Conservation (phyloP, 30 jellyfish, hydroid and myxozoan species). For the Sanderia malayensis region DNA sequence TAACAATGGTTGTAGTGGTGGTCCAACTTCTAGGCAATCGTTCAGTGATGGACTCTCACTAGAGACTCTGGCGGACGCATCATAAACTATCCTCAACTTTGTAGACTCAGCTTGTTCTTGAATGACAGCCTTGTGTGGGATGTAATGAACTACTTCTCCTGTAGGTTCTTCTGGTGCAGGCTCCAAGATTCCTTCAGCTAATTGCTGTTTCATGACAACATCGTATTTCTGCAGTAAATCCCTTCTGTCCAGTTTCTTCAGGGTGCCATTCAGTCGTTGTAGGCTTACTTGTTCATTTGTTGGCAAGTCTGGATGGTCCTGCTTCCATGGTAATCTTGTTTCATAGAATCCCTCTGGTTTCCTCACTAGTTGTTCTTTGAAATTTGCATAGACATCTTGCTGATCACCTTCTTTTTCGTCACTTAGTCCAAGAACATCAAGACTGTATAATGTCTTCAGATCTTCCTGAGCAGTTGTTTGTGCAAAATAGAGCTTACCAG, state of each 20-base stretch:
- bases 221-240: neutral
- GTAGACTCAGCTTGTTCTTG: neutral
- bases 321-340: constrained; percentile 8
- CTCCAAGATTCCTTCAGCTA: constrained; percentile 22
- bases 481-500: constrained; percentile 10
- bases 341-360: constrained; percentile 26
- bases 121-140: constrained; percentile 34
- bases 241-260: neutral
- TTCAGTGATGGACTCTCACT: constrained; percentile 17
- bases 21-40: constrained; percentile 42
- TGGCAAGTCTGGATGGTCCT: neutral
- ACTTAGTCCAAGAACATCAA: constrained; percentile 50
- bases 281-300: neutral
- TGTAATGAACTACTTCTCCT: constrained; percentile 24
- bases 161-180: constrained; percentile 6
- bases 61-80: neutral
- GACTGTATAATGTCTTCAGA: constrained; percentile 32
- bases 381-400: neutral
- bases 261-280: neutral
- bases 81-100: neutral
- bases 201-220: constrained; percentile 7
- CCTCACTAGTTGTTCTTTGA: neutral
- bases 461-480: constrained; percentile 6
- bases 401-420: neutral
- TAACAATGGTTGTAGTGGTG: constrained; percentile 14